Evolutionary conservation across 2,113 vertebrate species (phyloP), one percentile per base, ranked within the genome.

Genomic region (Phasianus colchicus): DNA sequence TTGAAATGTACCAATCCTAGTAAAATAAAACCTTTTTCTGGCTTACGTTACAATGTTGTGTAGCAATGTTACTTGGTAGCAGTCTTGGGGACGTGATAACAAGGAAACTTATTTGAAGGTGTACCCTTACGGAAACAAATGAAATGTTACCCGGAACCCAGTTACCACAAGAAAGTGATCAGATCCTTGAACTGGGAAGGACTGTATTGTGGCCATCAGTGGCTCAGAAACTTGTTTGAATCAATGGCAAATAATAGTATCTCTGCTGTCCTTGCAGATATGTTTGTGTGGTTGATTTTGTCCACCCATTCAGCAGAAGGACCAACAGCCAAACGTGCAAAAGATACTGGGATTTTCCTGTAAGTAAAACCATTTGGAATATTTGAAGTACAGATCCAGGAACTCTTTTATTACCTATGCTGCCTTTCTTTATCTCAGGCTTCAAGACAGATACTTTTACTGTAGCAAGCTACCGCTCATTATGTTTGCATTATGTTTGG

Each of bases 1-100:
- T 96, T 96, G 95, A 95, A 97, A 93, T 96, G 96, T 97, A 97
- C 89, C 93, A 90, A 96, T 96, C 96, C 95, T 96, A 96, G 93
- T 96, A 91, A 93, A 97, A 97, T 96, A 96, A 95, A 96, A 91
- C 75, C 79, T 96, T 95, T 95, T 97, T 96, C 95, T 95, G 95
- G 95, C 96, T 96, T 91, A 93, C 9, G 64, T 91, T 65, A 86
- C 34, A 30, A 70, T 93, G 80, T 60, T 77, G 29, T 88, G 92
- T 60, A 69, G 58, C 86, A 38, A 9, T 48, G 11, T 66, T 81
- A 60, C 60, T 66, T 75, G 61, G 58, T 64, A 36, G 48, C 25
- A 71, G 3, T 83, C 34, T 93, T 73, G 43, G 34, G 76, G 29
- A 85, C 38, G 5, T 12, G n/a, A 63, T 85, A 36, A 32, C 18